Conservation (phyloP, 2,888 invertebrate genomes). For the Ptilodon capucinus region DNA sequence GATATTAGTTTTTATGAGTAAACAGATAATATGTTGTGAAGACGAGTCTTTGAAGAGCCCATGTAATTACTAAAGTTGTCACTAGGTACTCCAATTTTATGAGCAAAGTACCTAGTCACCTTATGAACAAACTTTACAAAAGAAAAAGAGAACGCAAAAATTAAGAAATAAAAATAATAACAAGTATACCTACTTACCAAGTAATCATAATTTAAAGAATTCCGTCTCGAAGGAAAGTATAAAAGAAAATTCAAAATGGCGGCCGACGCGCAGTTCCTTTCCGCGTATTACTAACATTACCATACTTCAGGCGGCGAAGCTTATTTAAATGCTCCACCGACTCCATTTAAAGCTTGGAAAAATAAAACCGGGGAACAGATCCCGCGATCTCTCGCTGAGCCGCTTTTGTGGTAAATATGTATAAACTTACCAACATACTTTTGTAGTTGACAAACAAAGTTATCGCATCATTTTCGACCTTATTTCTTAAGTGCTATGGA, state of each 20-base stretch:
- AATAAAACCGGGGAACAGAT: slow-evolving; percentile 80
- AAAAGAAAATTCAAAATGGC: slow-evolving; percentile 75
- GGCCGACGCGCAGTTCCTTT: slow-evolving; percentile 72
- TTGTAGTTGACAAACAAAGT: slow-evolving; percentile 22
- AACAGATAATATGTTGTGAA: no score
- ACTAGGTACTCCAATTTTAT: no score
- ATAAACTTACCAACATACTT: slow-evolving; percentile 64
- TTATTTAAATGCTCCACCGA: slow-evolving; percentile 83
- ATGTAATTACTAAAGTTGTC: no score
- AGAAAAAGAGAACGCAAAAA: no score
- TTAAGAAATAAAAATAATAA: background rate
- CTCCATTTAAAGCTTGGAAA: slow-evolving; percentile 83
- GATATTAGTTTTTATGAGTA: no score
- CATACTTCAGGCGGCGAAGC: slow-evolving; percentile 80
- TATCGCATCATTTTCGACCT: slow-evolving; percentile 36
- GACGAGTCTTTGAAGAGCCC: no score
- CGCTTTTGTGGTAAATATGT: slow-evolving; percentile 83
- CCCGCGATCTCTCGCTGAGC: slow-evolving; percentile 79
- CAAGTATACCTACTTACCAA: slow-evolving; percentile 8
- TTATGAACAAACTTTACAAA: no score
- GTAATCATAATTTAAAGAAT: slow-evolving; percentile 28
- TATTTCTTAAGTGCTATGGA: slow-evolving; percentile 27
- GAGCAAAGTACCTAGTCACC: no score
- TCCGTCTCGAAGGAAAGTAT: slow-evolving; percentile 42
- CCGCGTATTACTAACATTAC: slow-evolving; percentile 80